phyloP scores from a whole-genome alignment of 30 jellyfish, hydroid and myxozoan species.

The Aurelia aurita complex sp. Pacific region DNA sequence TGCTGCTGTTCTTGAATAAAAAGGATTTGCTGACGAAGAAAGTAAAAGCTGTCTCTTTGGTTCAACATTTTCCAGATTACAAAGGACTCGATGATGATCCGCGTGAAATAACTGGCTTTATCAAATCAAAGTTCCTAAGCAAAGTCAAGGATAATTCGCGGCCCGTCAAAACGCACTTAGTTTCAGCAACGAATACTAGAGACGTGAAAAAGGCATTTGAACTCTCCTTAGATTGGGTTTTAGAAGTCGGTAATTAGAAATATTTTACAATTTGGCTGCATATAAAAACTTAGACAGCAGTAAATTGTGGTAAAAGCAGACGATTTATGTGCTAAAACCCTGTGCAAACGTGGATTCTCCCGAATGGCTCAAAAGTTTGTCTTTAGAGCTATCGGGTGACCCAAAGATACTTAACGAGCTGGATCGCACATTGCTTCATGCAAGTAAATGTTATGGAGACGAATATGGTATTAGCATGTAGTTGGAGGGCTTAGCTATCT shows the following conservation, averaged over 20 bases:
- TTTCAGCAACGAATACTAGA: slow-evolving; percentile 49
- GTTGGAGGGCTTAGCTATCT: too few species aligned
- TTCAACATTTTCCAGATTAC: slow-evolving; percentile 32
- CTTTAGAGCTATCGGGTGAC: too few species aligned
- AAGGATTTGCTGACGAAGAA: slow-evolving; percentile 44
- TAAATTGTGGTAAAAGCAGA: too few species aligned
- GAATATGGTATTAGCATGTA: too few species aligned
- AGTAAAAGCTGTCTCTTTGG: slow-evolving; percentile 44
- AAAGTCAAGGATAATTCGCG: slow-evolving; percentile 52
- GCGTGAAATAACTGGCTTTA: slow-evolving; percentile 31
- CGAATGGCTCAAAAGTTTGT: too few species aligned
- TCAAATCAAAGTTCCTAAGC: slow-evolving; percentile 33
- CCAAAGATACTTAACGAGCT: too few species aligned
- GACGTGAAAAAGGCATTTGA: slow-evolving; percentile 61
- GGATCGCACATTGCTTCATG: too few species aligned
- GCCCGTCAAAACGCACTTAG: slow-evolving; percentile 44
- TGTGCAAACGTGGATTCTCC: too few species aligned
- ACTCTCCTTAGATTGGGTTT: slow-evolving; percentile 53
- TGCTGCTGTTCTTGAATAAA: slow-evolving; percentile 43
- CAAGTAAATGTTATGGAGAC: too few species aligned
- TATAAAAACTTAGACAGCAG: too few species aligned
- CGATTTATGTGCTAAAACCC: too few species aligned
- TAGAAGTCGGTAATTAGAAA: slow-evolving; percentile 28
- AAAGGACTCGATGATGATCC: slow-evolving; percentile 51
- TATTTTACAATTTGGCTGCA: too few species aligned